A percentile compares a stretch with the other conserved stretches of the same genome.
Evolutionary conservation across 2,113 vertebrate species (phyloP).

Genomic region (Furnarius figulus): DNA sequence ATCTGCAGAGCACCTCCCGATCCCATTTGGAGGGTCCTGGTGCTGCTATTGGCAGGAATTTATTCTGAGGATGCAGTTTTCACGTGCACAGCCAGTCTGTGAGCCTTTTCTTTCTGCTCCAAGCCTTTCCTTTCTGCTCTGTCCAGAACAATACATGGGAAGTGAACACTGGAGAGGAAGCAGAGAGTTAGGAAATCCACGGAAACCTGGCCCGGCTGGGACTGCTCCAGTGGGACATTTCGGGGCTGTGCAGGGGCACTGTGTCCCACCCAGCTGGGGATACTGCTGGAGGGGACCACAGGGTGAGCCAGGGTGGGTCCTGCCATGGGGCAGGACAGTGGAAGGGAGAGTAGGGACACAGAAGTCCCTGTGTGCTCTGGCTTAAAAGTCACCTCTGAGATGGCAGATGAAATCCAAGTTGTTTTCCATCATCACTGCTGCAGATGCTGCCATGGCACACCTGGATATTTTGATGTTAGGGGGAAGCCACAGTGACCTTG

Average conservation of each 20-base stretch:
- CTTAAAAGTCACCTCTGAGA: neutral
- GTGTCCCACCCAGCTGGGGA: neutral
- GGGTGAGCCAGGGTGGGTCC: neutral
- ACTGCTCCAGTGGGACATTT: neutral
- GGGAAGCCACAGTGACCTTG: neutral
- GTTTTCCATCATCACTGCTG: neutral
- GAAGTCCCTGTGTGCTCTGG: neutral
- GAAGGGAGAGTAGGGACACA: neutral
- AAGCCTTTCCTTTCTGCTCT: constrained; percentile 3
- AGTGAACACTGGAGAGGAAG: neutral
- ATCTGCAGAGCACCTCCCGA: fast-evolving
- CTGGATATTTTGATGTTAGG: neutral
- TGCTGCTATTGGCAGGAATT: neutral
- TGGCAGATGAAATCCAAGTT: neutral
- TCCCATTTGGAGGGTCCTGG: neutral
- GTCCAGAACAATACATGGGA: constrained; percentile 42
- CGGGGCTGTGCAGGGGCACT: neutral
- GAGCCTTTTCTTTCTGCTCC: neutral
- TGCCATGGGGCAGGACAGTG: fast-evolving
- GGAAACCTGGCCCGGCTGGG: neutral
- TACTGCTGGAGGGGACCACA: neutral
- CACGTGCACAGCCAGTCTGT: fast-evolving
- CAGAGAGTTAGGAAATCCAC: neutral
- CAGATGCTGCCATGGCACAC: neutral
- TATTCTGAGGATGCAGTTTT: neutral